Evolutionary conservation across 2,888 invertebrate genomes (phyloP).

Genomic region (Metacarcinus magister): DNA sequence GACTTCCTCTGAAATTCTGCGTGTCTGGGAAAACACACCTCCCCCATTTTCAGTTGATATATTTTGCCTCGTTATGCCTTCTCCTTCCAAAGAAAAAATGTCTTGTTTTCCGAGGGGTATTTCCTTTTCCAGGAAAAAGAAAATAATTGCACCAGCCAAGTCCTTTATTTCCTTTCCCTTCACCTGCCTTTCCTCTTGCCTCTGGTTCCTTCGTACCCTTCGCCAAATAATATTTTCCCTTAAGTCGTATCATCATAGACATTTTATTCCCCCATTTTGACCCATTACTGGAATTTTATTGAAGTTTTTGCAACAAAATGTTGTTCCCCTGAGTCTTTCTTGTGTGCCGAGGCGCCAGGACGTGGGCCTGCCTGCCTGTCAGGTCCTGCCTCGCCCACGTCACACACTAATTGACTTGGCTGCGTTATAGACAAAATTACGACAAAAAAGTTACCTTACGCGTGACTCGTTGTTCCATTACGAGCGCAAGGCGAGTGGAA

Average conservation of each 20-base stretch:
- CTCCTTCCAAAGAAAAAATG: background rate
- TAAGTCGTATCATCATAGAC: background rate
- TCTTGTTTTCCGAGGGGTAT: slow-evolving; percentile 10
- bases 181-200: background rate
- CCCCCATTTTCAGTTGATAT: background rate
- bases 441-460: background rate
- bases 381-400: background rate
- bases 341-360: background rate
- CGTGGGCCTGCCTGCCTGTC: background rate
- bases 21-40: background rate
- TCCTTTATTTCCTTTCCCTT: background rate
- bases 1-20: background rate
- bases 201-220: background rate
- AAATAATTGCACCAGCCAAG: background rate
- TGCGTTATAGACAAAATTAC: background rate
- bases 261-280: background rate
- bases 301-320: background rate
- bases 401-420: background rate
- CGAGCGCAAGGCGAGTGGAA: background rate
- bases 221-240: background rate
- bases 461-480: slow-evolving; percentile 33
- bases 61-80: background rate
- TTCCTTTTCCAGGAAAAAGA: background rate
- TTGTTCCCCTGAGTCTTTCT: background rate
- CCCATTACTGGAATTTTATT: background rate